phyloP scores from a whole-genome alignment of 2,888 invertebrate species.

The Hartigia nigra region DNA sequence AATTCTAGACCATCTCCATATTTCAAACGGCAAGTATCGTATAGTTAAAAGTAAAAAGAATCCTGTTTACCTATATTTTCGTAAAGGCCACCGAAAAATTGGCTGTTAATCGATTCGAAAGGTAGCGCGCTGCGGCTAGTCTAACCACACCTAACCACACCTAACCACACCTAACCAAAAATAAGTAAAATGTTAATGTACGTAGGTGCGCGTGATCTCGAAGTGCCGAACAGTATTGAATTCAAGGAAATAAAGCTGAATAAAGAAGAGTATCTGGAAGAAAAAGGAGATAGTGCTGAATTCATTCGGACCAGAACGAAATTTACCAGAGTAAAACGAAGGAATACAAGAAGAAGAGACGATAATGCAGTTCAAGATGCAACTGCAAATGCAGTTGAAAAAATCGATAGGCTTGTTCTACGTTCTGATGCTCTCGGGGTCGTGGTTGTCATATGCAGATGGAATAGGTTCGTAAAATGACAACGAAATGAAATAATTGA shows the following conservation, averaged over 20 bases:
- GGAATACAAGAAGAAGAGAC: neutral
- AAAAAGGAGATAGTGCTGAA: neutral
- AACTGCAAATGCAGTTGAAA: neutral
- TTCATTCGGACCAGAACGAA: neutral
- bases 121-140: neutral
- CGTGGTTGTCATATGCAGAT: slow-evolving; percentile 25
- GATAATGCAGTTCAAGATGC: neutral
- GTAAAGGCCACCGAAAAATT: neutral
- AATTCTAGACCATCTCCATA: neutral
- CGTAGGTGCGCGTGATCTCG: neutral
- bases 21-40: neutral
- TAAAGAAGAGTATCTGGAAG: too few relatives aligned
- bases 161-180: neutral
- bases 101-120: neutral
- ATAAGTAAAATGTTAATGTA: neutral
- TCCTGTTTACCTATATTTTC: neutral
- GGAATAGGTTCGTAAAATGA: slow-evolving; percentile 35
- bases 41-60: neutral
- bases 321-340: neutral
- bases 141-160: neutral
- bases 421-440: slow-evolving; percentile 27
- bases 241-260: neutral
- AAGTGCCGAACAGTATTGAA: neutral
- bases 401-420: slow-evolving; percentile 23
- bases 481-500: slow-evolving; percentile 8